These are phyloP conservation scores for Drosophila prolongata DNA, from an alignment of 2,888 invertebrate genomes.

Conservation along the genomic window DNA sequence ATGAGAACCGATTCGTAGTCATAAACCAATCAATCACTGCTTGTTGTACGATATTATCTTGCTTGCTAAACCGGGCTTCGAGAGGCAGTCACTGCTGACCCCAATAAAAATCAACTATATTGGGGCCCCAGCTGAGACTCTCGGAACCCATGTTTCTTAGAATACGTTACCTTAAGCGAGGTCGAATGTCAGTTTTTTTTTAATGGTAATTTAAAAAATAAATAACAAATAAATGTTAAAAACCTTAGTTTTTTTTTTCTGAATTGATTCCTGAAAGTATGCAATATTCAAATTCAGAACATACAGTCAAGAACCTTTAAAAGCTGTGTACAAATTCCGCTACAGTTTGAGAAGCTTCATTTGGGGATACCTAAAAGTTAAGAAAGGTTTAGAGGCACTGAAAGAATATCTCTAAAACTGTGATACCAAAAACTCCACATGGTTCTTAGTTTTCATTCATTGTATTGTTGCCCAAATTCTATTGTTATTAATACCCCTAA, in stretches of 20 bases:
- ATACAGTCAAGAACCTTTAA: not conserved
- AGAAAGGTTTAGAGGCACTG: not conserved
- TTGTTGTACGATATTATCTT: constrained; percentile 64
- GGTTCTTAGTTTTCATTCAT: too few species aligned
- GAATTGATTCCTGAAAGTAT: not conserved
- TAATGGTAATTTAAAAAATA: constrained; percentile 36
- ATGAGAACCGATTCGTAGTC: constrained; percentile 55
- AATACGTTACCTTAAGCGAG: constrained; percentile 29
- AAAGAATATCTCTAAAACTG: not conserved
- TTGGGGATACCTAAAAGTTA: not conserved
- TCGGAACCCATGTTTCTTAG: constrained; percentile 22
- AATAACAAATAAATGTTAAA: constrained; percentile 17
- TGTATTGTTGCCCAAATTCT: too few species aligned
- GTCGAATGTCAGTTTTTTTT: constrained; percentile 43
- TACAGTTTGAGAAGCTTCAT: not conserved
- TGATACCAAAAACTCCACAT: not conserved
- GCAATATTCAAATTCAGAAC: constrained; percentile 26
- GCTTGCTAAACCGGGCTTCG: constrained; percentile 53
- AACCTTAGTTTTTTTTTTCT: not conserved
- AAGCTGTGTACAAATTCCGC: not conserved
- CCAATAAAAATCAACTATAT: not conserved
- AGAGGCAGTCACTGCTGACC: constrained; percentile 7
- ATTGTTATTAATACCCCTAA: too few species aligned
- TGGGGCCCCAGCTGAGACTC: constrained; percentile 1
- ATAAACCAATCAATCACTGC: constrained; percentile 65